Evolutionary conservation across 2,113 vertebrate species (phyloP), one percentile per base, ranked within the genome.

Genomic region (Cygnus buccinator): DNA sequence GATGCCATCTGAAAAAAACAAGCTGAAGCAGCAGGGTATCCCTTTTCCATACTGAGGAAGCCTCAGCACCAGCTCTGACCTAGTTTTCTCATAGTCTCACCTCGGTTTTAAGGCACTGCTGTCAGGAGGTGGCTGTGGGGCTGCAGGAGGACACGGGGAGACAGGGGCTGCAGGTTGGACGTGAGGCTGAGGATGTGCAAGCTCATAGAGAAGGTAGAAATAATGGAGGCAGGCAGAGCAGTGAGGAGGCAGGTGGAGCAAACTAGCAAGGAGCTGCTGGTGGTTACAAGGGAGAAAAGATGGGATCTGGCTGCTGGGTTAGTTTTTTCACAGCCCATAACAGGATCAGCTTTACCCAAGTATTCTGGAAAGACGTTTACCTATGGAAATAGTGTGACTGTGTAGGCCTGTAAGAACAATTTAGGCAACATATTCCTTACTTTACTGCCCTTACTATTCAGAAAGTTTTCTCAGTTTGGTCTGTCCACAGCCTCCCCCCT

Each of bases 281-380:
- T 87, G 37, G 7, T 82, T 72, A 35, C 20, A 10, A 35, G n/a
- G 33, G 20, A 57, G 39, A 19, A 74, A 66, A 85, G 25, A 8
- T 1, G 74, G 23, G 37, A 77, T 14, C 35, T 20, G 4, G 43
- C 11, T 0, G 0, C 61, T 39, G 43, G 33, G 23, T 25, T 48
- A 20, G 61, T 41, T 79, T 58, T 37, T 7, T 1, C 10, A 79
- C 19, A 91, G 17, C 6, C 5, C 3, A 0, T 48, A 58, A 48
- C 8, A 76, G 17, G 6, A 57, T 87, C 20, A 21, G 29, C 35
- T 87, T 91, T 91, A 23, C 44, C 54, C 74, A 65, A 83, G 43
- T 68, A 14, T 52, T 89, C 37, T 71, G 82, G 22, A 76, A 78
- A 87, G 57, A 3, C 10, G 16, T 70, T 82, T 95, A 13, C 23